Evolutionary conservation across 2,888 invertebrate genomes (phyloP).

Genomic region (Gryllus longicercus): DNA sequence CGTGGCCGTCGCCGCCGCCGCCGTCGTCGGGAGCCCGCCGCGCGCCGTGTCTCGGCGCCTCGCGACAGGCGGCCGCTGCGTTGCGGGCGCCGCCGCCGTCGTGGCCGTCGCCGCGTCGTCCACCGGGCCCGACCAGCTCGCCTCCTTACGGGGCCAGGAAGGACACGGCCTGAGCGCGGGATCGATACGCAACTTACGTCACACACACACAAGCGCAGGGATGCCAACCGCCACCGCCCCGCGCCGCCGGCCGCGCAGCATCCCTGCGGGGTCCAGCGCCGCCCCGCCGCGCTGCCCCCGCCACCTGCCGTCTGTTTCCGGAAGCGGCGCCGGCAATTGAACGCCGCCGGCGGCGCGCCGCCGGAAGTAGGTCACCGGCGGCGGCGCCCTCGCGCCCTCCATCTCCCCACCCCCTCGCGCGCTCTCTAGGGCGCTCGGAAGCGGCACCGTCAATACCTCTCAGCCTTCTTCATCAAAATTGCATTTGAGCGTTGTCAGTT

Average conservation of each 20-base stretch:
- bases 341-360: too few relatives aligned
- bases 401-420: too few relatives aligned
- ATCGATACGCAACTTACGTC: slow-evolving; percentile 17
- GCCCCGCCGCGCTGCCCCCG: background rate
- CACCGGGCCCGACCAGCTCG: background rate
- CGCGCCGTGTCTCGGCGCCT: background rate
- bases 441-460: too few relatives aligned
- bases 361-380: too few relatives aligned
- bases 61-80: background rate
- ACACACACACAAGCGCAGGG: slow-evolving; percentile 17
- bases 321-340: too few relatives aligned
- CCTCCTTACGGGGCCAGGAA: background rate
- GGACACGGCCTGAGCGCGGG: background rate
- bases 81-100: background rate
- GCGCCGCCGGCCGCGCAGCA: background rate
- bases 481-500: too few relatives aligned
- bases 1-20: background rate
- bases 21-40: background rate
- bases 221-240: background rate
- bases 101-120: background rate
- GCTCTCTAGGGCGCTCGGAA: too few relatives aligned
- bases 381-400: too few relatives aligned
- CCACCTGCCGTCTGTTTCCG: too few relatives aligned
- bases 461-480: too few relatives aligned
- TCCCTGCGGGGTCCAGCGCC: background rate